phyloP scores from a whole-genome alignment of 2,113 vertebrate genomes.

The Natator depressus region DNA sequence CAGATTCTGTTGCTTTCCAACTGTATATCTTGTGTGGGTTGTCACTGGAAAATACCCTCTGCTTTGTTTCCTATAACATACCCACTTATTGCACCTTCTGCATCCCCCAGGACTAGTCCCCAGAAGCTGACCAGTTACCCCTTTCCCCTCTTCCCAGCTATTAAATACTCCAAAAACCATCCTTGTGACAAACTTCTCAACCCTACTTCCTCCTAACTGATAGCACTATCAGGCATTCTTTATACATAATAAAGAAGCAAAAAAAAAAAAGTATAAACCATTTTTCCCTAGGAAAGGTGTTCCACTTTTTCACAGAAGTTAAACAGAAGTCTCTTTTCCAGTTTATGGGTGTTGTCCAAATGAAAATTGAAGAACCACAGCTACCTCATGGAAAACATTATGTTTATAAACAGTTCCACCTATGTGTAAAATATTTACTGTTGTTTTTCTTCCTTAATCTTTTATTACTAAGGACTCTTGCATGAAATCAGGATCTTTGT shows the following conservation, averaged over 20 bases:
- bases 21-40: rapidly evolving
- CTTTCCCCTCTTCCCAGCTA: neutral
- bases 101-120: neutral
- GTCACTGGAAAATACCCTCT: neutral
- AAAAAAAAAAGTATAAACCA: rapidly evolving
- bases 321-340: neutral
- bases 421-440: slow-evolving; percentile 27
- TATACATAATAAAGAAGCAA: neutral
- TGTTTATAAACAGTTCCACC: slow-evolving; percentile 7
- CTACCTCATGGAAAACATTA: neutral
- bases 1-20: neutral
- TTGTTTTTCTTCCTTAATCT: slow-evolving; percentile 66
- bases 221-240: neutral
- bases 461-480: slow-evolving; percentile 63
- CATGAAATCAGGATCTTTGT: slow-evolving; percentile 70
- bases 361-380: neutral
- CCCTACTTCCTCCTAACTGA: neutral
- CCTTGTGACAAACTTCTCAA: neutral
- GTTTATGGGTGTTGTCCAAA: neutral
- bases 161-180: neutral
- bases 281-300: neutral
- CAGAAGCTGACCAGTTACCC: neutral
- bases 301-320: neutral
- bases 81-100: neutral
- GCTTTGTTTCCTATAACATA: neutral